Evolutionary conservation across 2,113 vertebrate species (phyloP).

Genomic region (Andinoacara biseriatus): DNA sequence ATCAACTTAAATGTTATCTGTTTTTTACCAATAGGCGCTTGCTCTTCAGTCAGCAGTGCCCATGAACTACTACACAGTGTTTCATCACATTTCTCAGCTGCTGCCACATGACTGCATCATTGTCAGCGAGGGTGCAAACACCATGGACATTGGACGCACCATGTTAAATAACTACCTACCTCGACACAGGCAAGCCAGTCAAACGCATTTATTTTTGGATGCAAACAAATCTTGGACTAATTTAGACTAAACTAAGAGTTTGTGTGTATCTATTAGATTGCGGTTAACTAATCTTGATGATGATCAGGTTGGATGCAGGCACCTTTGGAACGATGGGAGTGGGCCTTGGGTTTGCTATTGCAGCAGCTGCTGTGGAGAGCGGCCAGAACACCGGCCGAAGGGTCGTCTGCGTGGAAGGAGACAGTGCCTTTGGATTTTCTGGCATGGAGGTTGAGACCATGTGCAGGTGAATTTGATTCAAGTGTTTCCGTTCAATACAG

Average conservation of each 20-base stretch:
- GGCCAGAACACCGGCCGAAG: slow-evolving; percentile 71
- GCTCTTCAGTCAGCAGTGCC: slow-evolving; percentile 81
- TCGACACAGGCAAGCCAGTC: slow-evolving; percentile 85
- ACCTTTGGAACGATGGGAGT: slow-evolving; percentile 99
- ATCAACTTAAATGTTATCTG: background rate
- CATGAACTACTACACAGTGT: slow-evolving; percentile 97
- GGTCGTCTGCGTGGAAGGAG: slow-evolving; percentile 93
- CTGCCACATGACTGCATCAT: slow-evolving; percentile 91
- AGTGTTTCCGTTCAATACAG: background rate
- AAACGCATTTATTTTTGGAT: background rate
- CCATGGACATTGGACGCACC: slow-evolving; percentile 98
- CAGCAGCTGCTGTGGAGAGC: slow-evolving; percentile 87
- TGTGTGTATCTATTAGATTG: background rate
- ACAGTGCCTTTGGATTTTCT: slow-evolving; percentile 98
- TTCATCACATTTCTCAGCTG: slow-evolving; percentile 86
- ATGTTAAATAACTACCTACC: slow-evolving; percentile 91
- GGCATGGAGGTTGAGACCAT: slow-evolving; percentile 98
- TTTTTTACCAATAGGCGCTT: slow-evolving; percentile 61
- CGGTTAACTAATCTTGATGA: background rate
- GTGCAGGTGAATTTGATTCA: slow-evolving; percentile 84
- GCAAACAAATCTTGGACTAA: background rate
- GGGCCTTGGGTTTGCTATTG: slow-evolving; percentile 93
- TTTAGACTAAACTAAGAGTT: background rate
- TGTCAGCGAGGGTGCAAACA: slow-evolving; percentile 96
- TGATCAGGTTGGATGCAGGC: slow-evolving; percentile 91